Base-by-base conservation (phyloP, 2,797 vertebrate genomes). In the Typhlichthys subterraneus region DNA sequence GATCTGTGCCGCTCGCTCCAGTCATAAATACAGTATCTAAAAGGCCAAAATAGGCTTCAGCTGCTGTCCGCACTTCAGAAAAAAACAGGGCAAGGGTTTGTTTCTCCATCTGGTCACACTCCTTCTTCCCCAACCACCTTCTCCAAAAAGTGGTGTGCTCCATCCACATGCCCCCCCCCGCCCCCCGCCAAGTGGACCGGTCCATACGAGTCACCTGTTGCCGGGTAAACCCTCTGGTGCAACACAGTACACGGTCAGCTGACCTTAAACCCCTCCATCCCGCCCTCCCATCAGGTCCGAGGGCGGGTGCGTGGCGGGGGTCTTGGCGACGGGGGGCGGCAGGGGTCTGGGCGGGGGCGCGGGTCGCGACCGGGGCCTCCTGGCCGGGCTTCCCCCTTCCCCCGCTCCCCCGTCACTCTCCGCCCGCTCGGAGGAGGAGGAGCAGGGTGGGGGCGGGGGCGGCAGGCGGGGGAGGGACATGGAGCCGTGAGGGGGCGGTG, bases 391-490 rank as follows among this genome's bases (percentile, higher is more conserved):
- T 60, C 12, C 0, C 79, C 82, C 23, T 29, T 29, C 23, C 23
- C 23, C 4, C 0, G 81, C 87, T 4, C 87, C 89, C 1, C 90
- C 90, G 45, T 92, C 92, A 1, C 86, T 93, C 76, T 90, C 88
- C 46, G 92, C 90, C 70, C 88, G 86, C 73, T 91, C 88, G 7
- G 81, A 82, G 61, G 81, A 85, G 49, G 89, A 79, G 0, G 90
- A 72, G 54, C 86, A 77, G 0, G 89, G 87, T 2, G 87, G 81
- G 1, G 91, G 85, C 0, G 85, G 90, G 0, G 87, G 91, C 0
- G 90, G 88, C 49, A 92, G 88, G 59, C 91, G 90, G 8, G 91
- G 89, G 45, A 92, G 84, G 1, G 91, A 88, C 87, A 86, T 85
- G 72, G 82, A 85, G 50, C 83, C 81, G 6, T 76, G 82, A 57